Evolutionary conservation across 2,888 invertebrate species (phyloP).

Genomic region (Pheosia tremula): DNA sequence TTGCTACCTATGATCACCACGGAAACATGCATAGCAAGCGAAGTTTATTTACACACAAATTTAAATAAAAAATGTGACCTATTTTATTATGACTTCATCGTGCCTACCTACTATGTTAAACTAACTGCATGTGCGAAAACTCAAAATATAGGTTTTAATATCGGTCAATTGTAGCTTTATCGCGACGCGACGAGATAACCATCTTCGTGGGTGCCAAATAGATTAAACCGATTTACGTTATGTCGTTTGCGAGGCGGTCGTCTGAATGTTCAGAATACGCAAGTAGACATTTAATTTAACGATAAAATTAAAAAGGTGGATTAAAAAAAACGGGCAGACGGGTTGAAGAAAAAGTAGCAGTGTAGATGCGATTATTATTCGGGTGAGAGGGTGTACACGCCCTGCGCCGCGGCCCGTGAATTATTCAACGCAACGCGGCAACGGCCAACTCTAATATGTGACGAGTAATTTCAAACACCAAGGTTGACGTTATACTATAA

Average conservation of each 20-base stretch:
- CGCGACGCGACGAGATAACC: constrained; percentile 20
- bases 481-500: constrained; percentile 32
- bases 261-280: background rate
- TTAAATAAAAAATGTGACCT: constrained; percentile 4
- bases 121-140: constrained; percentile 17
- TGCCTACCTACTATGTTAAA: background rate
- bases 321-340: constrained; percentile 22
- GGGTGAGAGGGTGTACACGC: constrained; percentile 46
- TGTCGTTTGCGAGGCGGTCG: background rate
- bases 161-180: constrained; percentile 19
- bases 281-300: constrained; percentile 2
- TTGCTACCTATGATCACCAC: background rate
- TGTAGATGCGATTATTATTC: constrained; percentile 59
- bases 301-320: constrained; percentile 9
- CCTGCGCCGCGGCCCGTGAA: constrained; percentile 50
- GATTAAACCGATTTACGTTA: background rate
- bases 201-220: background rate
- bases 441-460: constrained; percentile 55
- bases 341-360: constrained; percentile 41
- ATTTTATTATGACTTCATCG: background rate
- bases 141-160: constrained; percentile 16
- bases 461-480: constrained; percentile 54
- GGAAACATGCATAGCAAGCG: background rate
- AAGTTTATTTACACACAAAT: background rate
- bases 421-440: constrained; percentile 60